Evolutionary conservation across 2,888 invertebrate genomes (phyloP).

Genomic region (Cheilosia urbana): DNA sequence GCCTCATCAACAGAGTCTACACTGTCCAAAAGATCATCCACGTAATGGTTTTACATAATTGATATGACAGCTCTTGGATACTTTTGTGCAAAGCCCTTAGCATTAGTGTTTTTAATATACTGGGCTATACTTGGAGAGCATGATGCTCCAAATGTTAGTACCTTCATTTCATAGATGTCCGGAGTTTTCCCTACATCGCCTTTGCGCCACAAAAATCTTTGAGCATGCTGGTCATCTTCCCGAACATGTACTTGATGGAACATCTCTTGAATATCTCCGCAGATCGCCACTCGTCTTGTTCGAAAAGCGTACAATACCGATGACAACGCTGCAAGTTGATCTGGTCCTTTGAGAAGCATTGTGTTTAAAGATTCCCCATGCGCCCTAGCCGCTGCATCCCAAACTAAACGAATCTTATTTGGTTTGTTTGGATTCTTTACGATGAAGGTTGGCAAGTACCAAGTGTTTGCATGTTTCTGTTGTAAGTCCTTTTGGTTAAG

Average conservation of each 20-base stretch:
- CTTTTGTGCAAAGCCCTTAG: background rate
- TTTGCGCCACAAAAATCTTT: conserved; percentile 77
- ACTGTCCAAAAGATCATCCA: background rate
- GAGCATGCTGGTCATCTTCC: background rate
- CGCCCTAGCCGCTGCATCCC: too few relatives aligned
- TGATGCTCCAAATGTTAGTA: background rate
- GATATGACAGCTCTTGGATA: background rate
- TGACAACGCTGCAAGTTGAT: background rate
- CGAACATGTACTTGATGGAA: conserved; percentile 1
- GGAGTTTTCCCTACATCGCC: background rate
- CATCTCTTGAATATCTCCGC: background rate
- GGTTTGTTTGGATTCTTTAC: conserved; percentile 77
- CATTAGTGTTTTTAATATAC: conserved; percentile 1
- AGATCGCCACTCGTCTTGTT: background rate
- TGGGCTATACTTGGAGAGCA: conserved; percentile 2
- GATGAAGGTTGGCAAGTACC: conserved; percentile 76
- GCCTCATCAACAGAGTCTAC: conserved; percentile 1
- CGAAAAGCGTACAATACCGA: background rate
- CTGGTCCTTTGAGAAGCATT: too few relatives aligned
- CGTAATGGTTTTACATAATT: background rate
- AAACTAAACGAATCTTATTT: conserved; percentile 77
- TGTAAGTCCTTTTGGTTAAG: conserved; percentile 65
- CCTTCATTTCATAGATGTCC: conserved; percentile 46
- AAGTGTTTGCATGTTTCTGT: conserved; percentile 34
- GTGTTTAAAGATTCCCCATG: too few relatives aligned